These are phyloP conservation scores for Lapara coniferarum DNA, from an alignment of 2,888 invertebrate species.

Conservation along the genomic window DNA sequence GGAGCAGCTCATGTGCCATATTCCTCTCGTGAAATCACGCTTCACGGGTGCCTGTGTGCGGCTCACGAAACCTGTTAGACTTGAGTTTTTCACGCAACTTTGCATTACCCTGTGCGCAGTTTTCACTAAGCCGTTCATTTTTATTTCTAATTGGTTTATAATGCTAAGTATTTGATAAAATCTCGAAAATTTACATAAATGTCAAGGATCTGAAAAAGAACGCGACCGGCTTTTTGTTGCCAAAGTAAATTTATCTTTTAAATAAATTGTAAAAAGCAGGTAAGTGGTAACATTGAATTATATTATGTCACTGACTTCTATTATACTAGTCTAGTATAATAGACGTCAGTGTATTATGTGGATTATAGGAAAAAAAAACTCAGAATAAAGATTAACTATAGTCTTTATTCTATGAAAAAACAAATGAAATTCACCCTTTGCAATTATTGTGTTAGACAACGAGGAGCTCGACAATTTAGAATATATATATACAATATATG, in stretches of 20 bases:
- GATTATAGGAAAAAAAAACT: no score
- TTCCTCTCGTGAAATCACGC: conserved; percentile 86
- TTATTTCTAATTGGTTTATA: neutral
- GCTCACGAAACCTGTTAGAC: conserved; percentile 64
- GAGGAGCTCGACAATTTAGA: no score
- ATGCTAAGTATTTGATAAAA: conserved; percentile 28
- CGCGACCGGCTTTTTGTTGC: conserved; percentile 17
- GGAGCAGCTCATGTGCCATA: conserved; percentile 88
- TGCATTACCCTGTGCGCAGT: conserved; percentile 81
- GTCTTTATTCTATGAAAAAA: no score
- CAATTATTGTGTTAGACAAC: no score
- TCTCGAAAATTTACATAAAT: conserved; percentile 46
- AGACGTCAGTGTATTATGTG: no score
- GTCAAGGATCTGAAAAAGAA: conserved; percentile 37
- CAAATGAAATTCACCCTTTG: no score
- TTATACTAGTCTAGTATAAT: no score
- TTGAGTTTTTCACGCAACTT: conserved; percentile 65
- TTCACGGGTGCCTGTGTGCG: conserved; percentile 76
- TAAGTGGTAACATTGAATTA: no score
- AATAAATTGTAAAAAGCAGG: no score
- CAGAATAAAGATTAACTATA: no score
- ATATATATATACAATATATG: no score
- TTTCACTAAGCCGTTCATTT: conserved; percentile 88
- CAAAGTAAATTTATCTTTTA: neutral
- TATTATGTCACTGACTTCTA: no score